phyloP scores from a whole-genome alignment of 1,140 invertebrate genomes.

The Telenomus remus region DNA sequence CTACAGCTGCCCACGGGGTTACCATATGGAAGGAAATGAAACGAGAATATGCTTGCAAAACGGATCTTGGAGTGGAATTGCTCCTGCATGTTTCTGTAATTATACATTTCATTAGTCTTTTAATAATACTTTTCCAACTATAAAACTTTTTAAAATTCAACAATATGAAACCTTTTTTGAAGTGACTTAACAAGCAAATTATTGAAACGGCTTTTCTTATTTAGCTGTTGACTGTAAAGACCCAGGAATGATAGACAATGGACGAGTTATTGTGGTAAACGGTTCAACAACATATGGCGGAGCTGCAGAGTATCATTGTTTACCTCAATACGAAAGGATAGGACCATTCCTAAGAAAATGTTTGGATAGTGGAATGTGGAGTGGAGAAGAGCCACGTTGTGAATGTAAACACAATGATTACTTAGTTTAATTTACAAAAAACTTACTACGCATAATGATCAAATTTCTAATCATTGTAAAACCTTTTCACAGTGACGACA shows the following conservation, averaged over 20 bases:
- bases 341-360: conserved; percentile 89
- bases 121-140: no score
- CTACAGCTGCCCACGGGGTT: conserved; percentile 89
- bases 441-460: no score
- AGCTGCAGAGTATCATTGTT: conserved; percentile 90
- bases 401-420: conserved; percentile 75
- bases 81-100: conserved; percentile 89
- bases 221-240: conserved; percentile 89
- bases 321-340: conserved; percentile 87
- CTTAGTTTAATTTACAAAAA: neutral
- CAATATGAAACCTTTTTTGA: neutral
- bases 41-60: conserved; percentile 85
- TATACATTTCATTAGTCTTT: conserved; percentile 54
- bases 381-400: conserved; percentile 86
- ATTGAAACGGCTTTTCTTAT: conserved; percentile 36
- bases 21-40: conserved; percentile 85
- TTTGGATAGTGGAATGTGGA: conserved; percentile 88
- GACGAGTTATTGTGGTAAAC: conserved; percentile 89
- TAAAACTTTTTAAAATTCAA: no score
- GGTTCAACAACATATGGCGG: conserved; percentile 87
- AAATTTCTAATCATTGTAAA: neutral
- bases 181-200: neutral
- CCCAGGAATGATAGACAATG: conserved; percentile 87
- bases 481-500: conserved; percentile 44
- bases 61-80: conserved; percentile 87